A percentile compares a stretch with the other conserved stretches of the same genome.
phyloP scores from a whole-genome alignment of 2,797 vertebrate genomes.

The Poeciliopsis turneri region DNA sequence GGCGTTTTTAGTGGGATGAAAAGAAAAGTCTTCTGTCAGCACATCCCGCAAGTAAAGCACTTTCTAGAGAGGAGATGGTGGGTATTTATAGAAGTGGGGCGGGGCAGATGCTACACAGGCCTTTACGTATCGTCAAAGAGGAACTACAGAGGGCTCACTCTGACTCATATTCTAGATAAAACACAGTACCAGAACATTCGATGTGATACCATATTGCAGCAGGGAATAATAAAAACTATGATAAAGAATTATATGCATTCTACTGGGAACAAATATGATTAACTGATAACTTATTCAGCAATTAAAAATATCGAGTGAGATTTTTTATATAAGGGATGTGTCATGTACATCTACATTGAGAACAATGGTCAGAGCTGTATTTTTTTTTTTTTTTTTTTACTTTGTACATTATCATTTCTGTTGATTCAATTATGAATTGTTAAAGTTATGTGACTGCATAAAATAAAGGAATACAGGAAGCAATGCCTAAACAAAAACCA shows the following conservation, averaged over 20 bases:
- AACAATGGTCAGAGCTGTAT: neutral
- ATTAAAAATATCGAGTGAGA: neutral
- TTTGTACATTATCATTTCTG: neutral
- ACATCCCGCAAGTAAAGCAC: neutral
- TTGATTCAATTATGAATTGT: neutral
- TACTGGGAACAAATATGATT: neutral
- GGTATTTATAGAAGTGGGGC: constrained; percentile 33
- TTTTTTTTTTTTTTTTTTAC: neutral
- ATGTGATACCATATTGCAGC: neutral
- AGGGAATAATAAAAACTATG: neutral
- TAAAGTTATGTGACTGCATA: neutral
- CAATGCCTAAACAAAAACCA: neutral
- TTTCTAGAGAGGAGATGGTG: neutral
- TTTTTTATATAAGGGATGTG: no score
- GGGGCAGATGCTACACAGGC: constrained; percentile 20
- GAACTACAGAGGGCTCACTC: constrained; percentile 41
- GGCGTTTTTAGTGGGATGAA: fast-evolving
- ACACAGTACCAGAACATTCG: neutral
- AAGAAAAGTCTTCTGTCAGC: neutral
- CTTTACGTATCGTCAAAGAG: neutral
- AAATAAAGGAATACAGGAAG: neutral
- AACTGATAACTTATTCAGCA: neutral
- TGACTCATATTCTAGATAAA: neutral
- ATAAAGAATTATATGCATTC: neutral
- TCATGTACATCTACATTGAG: neutral